phyloP scores from a whole-genome alignment of 2,113 vertebrate genomes.

The Perca schrenkii region DNA sequence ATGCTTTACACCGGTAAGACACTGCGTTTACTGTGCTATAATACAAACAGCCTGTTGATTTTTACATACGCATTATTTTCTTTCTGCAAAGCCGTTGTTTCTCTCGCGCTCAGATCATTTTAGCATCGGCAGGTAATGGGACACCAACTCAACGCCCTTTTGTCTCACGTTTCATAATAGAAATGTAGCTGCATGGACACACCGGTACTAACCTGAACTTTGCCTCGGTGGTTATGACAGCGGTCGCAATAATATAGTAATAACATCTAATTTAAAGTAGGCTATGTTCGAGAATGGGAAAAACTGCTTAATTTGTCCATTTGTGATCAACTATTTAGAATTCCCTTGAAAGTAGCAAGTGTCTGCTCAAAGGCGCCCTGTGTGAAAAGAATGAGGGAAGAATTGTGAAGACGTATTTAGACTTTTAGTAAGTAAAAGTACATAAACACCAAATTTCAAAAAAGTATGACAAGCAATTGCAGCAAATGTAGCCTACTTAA shows the following conservation, averaged over 20 bases:
- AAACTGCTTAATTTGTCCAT: background rate
- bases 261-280: background rate
- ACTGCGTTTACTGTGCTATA: background rate
- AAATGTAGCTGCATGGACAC: background rate
- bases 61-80: background rate
- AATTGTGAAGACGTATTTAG: background rate
- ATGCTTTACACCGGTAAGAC: conserved; percentile 57
- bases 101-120: background rate
- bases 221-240: background rate
- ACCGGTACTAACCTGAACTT: conserved; percentile 24
- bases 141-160: background rate
- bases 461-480: background rate
- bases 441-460: background rate
- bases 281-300: background rate
- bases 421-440: background rate
- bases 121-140: background rate
- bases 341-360: background rate
- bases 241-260: background rate
- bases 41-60: background rate
- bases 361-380: no score
- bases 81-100: background rate
- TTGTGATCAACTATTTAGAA: background rate
- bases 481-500: background rate
- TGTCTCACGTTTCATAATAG: background rate
- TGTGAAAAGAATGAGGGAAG: background rate